Percentiles rank a stretch among this genome's conserved stretches.
These are phyloP conservation scores for Thumatha senex DNA, from an alignment of 2,888 invertebrate genomes.

Conservation along the genomic window DNA sequence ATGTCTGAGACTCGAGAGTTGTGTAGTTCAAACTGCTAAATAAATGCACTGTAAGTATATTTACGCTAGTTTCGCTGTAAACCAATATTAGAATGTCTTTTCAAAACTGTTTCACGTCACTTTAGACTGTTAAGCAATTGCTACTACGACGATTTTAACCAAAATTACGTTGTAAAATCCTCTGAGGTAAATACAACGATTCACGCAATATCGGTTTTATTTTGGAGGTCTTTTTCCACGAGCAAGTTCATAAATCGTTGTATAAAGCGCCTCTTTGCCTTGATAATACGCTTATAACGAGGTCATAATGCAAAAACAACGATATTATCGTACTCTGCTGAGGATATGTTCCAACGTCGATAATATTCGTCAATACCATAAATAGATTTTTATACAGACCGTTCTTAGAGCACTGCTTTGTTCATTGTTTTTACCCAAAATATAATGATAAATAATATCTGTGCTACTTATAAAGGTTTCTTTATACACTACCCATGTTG, in stretches of 20 bases:
- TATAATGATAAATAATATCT: not conserved
- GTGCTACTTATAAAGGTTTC: not conserved
- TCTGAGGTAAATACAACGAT: not conserved
- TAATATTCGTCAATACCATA: slow-evolving; percentile 42
- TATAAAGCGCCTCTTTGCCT: slow-evolving; percentile 31
- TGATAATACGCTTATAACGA: slow-evolving; percentile 36
- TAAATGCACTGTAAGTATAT: slow-evolving; percentile 75
- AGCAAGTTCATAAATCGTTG: slow-evolving; percentile 22
- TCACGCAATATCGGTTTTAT: slow-evolving; percentile 15
- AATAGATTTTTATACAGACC: slow-evolving; percentile 37
- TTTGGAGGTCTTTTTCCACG: slow-evolving; percentile 30
- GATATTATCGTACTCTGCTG: slow-evolving; percentile 28
- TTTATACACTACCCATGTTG: not conserved
- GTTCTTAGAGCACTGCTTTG: not conserved
- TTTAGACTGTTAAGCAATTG: not conserved
- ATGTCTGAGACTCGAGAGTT: slow-evolving; percentile 28
- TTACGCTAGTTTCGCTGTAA: slow-evolving; percentile 32
- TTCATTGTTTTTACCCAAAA: slow-evolving; percentile 1
- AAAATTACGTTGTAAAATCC: slow-evolving; percentile 6
- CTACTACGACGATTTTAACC: slow-evolving; percentile 2
- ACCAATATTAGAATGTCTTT: slow-evolving; percentile 10
- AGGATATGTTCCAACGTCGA: slow-evolving; percentile 15
- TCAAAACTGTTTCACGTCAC: slow-evolving; percentile 9
- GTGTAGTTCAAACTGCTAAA: slow-evolving; percentile 47
- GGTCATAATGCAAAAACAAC: slow-evolving; percentile 38